Evolutionary conservation across 1,140 invertebrate genomes (phyloP).

Genomic region (Drosophila prosaltans): DNA sequence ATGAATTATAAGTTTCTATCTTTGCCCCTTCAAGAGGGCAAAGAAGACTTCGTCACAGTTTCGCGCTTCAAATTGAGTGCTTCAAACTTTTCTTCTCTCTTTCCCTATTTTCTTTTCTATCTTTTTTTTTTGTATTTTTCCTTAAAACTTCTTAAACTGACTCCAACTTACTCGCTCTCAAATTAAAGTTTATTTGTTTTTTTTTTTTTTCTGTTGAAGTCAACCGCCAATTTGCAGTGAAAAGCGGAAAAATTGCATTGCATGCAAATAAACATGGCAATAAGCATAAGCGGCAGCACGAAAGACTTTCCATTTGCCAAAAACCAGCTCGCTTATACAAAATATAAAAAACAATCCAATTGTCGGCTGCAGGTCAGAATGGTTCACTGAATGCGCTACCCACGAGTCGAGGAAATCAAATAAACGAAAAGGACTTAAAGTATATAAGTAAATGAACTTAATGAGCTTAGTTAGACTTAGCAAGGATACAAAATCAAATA

Average conservation of each 20-base stretch:
- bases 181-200: constrained; percentile 66
- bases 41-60: constrained; percentile 52
- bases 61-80: constrained; percentile 72
- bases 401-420: too few species aligned
- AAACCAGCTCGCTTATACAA: constrained; percentile 39
- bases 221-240: constrained; percentile 69
- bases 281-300: constrained; percentile 43
- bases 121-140: neutral
- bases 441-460: neutral
- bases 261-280: constrained; percentile 73
- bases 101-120: neutral
- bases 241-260: constrained; percentile 54
- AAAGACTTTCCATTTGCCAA: constrained; percentile 40
- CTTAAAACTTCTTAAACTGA: constrained; percentile 51
- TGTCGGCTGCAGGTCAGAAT: neutral
- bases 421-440: too few species aligned
- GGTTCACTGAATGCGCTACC: neutral
- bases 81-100: constrained; percentile 53
- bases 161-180: constrained; percentile 51
- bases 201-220: constrained; percentile 40
- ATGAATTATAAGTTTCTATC: constrained; percentile 66
- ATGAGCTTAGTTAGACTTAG: neutral
- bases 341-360: constrained; percentile 1
- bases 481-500: too few species aligned
- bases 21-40: neutral